These are phyloP conservation scores for Oncorhynchus kisutch DNA, from an alignment of 2,113 vertebrate species.

Conservation along the genomic window DNA sequence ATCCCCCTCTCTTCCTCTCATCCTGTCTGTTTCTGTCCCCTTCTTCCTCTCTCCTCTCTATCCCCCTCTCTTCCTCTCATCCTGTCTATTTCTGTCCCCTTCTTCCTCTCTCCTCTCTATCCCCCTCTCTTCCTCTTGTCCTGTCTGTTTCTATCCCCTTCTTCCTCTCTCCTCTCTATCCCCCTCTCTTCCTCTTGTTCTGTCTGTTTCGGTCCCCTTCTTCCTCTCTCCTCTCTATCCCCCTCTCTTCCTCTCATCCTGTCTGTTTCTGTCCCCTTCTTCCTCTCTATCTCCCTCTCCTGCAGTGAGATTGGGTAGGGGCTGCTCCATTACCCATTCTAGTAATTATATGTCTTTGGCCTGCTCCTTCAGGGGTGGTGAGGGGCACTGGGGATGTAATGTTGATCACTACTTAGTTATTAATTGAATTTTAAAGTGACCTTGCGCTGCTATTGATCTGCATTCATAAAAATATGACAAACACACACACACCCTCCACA, in stretches of 20 bases:
- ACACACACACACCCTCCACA: slow-evolving; percentile 49
- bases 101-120: background rate
- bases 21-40: no score
- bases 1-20: background rate
- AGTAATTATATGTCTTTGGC: background rate
- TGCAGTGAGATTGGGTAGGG: background rate
- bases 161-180: background rate
- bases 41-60: no score
- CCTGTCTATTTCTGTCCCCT: no score
- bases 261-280: background rate
- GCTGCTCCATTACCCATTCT: background rate
- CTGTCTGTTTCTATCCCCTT: background rate
- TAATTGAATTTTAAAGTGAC: slow-evolving; percentile 43
- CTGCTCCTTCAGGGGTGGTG: background rate
- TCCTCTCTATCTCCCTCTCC: background rate
- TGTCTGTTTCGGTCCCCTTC: no score
- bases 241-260: no score
- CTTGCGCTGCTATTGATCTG: slow-evolving; percentile 37
- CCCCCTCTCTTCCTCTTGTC: no score
- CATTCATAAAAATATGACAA: slow-evolving; percentile 12
- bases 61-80: no score
- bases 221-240: no score
- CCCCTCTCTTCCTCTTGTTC: background rate
- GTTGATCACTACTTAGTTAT: slow-evolving; percentile 14
- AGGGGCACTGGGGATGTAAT: slow-evolving; percentile 5